phyloP scores from a whole-genome alignment of 2,797 vertebrate genomes.

The Brachyalestes nurse region DNA sequence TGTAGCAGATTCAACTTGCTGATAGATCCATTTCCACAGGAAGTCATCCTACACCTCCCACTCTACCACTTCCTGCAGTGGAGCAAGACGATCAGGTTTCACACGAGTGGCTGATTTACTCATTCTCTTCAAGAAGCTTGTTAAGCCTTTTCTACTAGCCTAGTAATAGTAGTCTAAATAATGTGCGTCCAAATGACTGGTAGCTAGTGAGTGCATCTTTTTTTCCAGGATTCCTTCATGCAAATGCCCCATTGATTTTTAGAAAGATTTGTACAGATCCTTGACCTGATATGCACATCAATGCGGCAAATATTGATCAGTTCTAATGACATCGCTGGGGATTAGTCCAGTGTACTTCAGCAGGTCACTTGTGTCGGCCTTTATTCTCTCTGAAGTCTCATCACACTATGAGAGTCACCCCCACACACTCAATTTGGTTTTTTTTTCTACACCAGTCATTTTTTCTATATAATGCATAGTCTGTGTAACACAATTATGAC shows the following conservation, averaged over 20 bases:
- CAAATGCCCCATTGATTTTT: conserved; percentile 17
- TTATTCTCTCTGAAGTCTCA: conserved; percentile 11
- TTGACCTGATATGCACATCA: conserved; percentile 7
- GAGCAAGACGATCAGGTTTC: conserved; percentile 47
- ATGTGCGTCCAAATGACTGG: not conserved
- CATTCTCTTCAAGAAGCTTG: not conserved
- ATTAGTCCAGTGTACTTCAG: not conserved
- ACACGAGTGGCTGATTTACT: conserved; percentile 27
- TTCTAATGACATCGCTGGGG: not conserved
- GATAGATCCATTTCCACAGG: conserved; percentile 53
- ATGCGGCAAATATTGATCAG: conserved; percentile 6
- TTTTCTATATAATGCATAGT: no score
- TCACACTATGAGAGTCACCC: not conserved
- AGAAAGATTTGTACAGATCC: conserved; percentile 11
- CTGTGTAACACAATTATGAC: no score
- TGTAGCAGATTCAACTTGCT: conserved; percentile 35
- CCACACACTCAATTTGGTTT: no score
- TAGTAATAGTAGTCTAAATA: not conserved
- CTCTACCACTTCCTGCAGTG: conserved; percentile 52
- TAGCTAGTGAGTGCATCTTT: not conserved
- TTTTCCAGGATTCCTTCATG: not conserved
- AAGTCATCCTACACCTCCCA: conserved; percentile 58
- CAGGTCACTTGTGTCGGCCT: not conserved
- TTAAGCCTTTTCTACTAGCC: not conserved
- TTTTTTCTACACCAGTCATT: no score